These are phyloP conservation scores for Phaetusa simplex DNA, from an alignment of 2,113 vertebrate species.

Conservation along the genomic window DNA sequence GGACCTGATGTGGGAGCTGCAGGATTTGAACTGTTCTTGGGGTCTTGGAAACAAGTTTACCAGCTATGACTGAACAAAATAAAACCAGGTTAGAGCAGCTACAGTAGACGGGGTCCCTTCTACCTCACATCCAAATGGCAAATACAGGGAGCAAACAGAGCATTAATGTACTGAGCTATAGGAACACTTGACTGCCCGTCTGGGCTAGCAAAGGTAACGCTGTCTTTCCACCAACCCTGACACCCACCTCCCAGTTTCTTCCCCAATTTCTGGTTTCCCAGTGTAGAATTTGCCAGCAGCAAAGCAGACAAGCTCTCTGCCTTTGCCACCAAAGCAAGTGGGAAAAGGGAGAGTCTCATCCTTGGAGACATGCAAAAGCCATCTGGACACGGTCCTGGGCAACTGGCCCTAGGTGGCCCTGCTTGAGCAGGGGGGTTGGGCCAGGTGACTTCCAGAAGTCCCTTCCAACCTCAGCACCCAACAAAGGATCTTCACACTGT, in stretches of 20 bases:
- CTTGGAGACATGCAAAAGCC: background rate
- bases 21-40: background rate
- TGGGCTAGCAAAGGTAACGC: background rate
- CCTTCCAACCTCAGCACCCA: background rate
- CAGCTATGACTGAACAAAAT: background rate
- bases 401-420: background rate
- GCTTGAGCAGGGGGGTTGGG: background rate
- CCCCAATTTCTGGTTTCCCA: background rate
- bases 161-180: background rate
- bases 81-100: background rate
- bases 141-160: background rate
- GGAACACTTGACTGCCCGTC: accelerated
- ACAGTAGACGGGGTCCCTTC: background rate
- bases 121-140: background rate
- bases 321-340: background rate
- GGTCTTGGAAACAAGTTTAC: background rate
- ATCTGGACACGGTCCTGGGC: accelerated
- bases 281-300: background rate
- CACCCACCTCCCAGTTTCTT: background rate
- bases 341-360: background rate
- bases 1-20: background rate
- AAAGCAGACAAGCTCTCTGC: background rate
- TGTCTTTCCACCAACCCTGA: background rate
- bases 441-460: background rate
- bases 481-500: background rate